Base-by-base conservation (phyloP, 2,888 invertebrate genomes). In the Venusia cambrica region DNA sequence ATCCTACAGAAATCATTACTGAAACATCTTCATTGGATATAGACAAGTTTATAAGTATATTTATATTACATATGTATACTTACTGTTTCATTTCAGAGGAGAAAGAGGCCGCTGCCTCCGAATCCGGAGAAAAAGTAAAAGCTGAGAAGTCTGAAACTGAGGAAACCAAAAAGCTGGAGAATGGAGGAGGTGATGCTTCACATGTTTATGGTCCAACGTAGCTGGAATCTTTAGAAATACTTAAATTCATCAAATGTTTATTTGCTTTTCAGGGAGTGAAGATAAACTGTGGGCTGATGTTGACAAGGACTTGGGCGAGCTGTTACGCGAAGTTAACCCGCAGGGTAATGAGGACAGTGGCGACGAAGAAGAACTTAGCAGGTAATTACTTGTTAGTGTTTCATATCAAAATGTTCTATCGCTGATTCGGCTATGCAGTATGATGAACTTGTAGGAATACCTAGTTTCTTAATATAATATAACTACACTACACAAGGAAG, bases 251-350 rank as follows among this genome's bases (percentile, higher is more conserved):
- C 16, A 25, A 18, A 11, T 19, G 8, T 6, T 7, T 25, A 18
- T 1, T 22, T 27, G n/a, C n/a, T 5, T 54, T 52, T 9, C 44
- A 78, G 91, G 81, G 13, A 40, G 22, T 32, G 91, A 92, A 52
- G 93, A 93, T 54, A 93, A 93, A 58, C 61, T 93, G 34, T 94
- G 94, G 94, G 93, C 92, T 11, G 94, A 94, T 68, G 93, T 94
- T 13, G 94, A 94, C 65, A 94, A 94, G 62, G 94, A 94, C 68
- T 87, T 94, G 40, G 93, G 94, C 2, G 94, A 94, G 59, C 83
- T 94, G 31, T 76, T 94, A 15, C 89, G 92, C 5, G 92, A 92
- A 64, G 91, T 90, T 12, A 92, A 91, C 47, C 90, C 91, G 1
- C 91, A 91, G 20, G 91, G 90, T 47, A 91, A 91, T 48, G 93